A percentile compares a stretch with the other conserved stretches of the same genome.
Conservation (phyloP, 2,888 invertebrate genomes). For the Pemphredon lugubris region DNA sequence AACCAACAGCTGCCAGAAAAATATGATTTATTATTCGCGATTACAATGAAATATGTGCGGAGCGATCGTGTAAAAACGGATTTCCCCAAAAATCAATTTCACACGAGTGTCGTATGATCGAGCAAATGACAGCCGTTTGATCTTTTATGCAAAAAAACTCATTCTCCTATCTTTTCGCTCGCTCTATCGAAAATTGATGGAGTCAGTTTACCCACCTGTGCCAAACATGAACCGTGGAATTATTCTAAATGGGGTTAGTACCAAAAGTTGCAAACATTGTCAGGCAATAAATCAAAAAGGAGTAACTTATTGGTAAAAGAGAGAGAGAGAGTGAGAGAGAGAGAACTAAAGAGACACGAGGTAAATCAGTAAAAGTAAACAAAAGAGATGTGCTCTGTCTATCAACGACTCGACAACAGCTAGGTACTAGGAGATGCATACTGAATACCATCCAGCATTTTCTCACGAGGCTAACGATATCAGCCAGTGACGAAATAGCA, state of each 20-base stretch:
- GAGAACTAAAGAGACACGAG: constrained; percentile 57
- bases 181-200: too few relatives aligned
- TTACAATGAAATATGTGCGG: too few relatives aligned
- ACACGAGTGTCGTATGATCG: too few relatives aligned
- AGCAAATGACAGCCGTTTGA: too few relatives aligned
- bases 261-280: constrained; percentile 73
- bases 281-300: constrained; percentile 71
- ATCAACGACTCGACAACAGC: constrained; percentile 81
- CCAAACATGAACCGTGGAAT: constrained; percentile 69
- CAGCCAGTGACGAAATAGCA: constrained; percentile 69
- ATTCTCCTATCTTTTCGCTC: too few relatives aligned
- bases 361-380: constrained; percentile 68
- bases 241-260: constrained; percentile 73
- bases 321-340: constrained; percentile 52
- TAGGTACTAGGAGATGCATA: constrained; percentile 78
- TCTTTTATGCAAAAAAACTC: too few relatives aligned
- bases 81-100: too few relatives aligned
- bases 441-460: constrained; percentile 72
- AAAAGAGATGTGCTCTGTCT: constrained; percentile 78
- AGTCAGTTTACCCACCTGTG: constrained; percentile 74
- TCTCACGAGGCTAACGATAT: constrained; percentile 64
- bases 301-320: constrained; percentile 63
- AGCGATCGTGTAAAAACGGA: too few relatives aligned
- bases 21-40: too few relatives aligned
- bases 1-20: too few relatives aligned